Base-by-base conservation (phyloP, 1,140 invertebrate genomes). In the Micrasema minimum region DNA sequence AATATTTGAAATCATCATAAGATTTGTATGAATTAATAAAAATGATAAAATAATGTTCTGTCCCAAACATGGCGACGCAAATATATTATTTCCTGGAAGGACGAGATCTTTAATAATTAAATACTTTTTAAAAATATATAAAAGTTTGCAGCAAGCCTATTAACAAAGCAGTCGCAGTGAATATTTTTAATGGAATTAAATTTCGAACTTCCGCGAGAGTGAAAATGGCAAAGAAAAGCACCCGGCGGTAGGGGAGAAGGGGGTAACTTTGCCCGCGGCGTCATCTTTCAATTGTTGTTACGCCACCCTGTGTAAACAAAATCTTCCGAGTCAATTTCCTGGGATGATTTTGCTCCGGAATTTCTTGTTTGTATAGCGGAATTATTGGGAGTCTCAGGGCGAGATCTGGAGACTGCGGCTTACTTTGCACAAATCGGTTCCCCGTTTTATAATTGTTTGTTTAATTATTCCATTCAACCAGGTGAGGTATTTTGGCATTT, bases 211-310 rank as follows among this genome's bases (percentile, higher is more conserved):
- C 26, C 23, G 16, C 11, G 14, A 48, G 14, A 22, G 26, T 31
- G 23, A 14, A 37, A 55, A 55, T 31, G 14, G 1, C 51, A 26
- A 31, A 55, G 23, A 10, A 55, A 23, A 10, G 46, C 4, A 35
- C 22, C 61, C 61, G 26, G 53, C 53, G n/a, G 11, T 7, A 7
- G 4, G 12, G 12, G 16, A 23, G 23, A 22, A 14, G 23, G 20
- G 61, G 61, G 43, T 64, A 35, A 64, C 16, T 64, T 64, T 46
- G 22, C 20, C 41, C 43, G n/a, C 7, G 7, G 23, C 50, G 23
- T 46, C 55, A 59, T 59, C 55, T 59, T 59, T 59, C 61, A 46
- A 64, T 64, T 64, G 61, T 64, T 64, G 61, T 48, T 48, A 2
- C 22, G n/a, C 61, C 61, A 35, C 41, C 23, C 43, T 31, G 18